Evolutionary conservation across 2,113 vertebrate genomes (phyloP).

Genomic region (Pangasianodon hypophthalmus): DNA sequence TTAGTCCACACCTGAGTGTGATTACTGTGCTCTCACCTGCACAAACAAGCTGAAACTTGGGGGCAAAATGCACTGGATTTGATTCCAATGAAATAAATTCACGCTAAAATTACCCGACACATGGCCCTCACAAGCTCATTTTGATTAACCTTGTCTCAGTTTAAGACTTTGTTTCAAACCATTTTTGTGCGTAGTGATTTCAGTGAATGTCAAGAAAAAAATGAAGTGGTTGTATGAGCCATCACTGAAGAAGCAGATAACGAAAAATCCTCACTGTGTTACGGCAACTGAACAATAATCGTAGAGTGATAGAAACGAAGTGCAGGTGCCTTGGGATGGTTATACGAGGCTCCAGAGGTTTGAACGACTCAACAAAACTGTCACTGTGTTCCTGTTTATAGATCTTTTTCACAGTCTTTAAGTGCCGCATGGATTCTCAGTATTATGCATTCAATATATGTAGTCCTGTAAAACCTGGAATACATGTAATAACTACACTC

Average conservation of each 20-base stretch:
- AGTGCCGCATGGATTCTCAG: constrained; percentile 27
- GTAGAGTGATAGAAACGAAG: constrained; percentile 23
- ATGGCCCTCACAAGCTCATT: constrained; percentile 9
- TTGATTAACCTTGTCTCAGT: not conserved
- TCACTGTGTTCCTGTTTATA: constrained; percentile 36
- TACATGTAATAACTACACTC: not conserved
- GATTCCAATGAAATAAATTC: not conserved
- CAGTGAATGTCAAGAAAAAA: not conserved
- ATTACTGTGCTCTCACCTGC: not conserved
- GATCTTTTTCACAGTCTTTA: constrained; percentile 18
- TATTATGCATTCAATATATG: not conserved
- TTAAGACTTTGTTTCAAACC: not conserved
- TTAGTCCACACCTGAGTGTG: constrained; percentile 1
- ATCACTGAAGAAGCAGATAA: constrained; percentile 1
- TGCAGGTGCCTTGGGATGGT: constrained; percentile 1
- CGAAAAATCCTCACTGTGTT: constrained; percentile 18
- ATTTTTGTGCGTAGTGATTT: not conserved
- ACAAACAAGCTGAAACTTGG: not conserved
- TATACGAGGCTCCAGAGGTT: constrained; percentile 23
- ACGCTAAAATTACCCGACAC: not conserved
- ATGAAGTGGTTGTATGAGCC: not conserved
- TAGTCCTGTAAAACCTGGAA: not conserved
- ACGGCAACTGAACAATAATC: constrained; percentile 12
- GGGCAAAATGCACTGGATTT: not conserved
- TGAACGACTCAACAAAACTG: constrained; percentile 28